Evolutionary conservation across 64 coral and sea anemone genomes (phyloP).

Genomic region (Montipora sp.): DNA sequence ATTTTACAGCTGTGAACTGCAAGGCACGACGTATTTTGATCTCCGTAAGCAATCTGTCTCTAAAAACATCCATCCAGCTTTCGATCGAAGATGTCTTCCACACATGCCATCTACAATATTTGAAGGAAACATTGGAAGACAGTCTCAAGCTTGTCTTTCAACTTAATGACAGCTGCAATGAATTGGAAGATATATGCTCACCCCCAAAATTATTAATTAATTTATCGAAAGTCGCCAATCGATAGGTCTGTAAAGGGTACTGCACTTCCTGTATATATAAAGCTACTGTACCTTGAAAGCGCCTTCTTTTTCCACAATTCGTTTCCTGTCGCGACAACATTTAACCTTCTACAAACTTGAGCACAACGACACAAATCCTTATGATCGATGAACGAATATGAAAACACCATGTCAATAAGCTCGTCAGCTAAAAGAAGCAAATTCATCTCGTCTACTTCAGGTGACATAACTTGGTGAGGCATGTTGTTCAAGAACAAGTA

Average conservation of each 20-base stretch:
- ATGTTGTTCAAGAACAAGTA: background rate
- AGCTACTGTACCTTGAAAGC: slow-evolving; percentile 36
- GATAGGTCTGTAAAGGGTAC: too few relatives aligned
- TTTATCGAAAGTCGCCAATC: too few relatives aligned
- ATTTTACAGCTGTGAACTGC: slow-evolving; percentile 59
- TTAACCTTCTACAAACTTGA: slow-evolving; percentile 80
- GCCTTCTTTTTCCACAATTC: slow-evolving; percentile 86
- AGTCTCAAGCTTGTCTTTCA: background rate
- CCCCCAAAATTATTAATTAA: too few relatives aligned
- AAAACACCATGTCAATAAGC: slow-evolving; percentile 83
- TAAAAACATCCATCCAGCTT: slow-evolving; percentile 65
- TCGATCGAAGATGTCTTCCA: slow-evolving; percentile 55
- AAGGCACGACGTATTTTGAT: slow-evolving; percentile 41
- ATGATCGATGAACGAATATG: slow-evolving; percentile 68
- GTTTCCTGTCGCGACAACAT: slow-evolving; percentile 59
- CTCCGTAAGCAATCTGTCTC: slow-evolving; percentile 65
- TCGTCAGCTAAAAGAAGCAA: slow-evolving; percentile 78
- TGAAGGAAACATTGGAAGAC: background rate
- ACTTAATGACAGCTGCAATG: too few relatives aligned
- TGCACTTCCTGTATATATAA: background rate
- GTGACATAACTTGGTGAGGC: background rate
- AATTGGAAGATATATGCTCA: too few relatives aligned
- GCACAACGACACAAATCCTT: slow-evolving; percentile 77
- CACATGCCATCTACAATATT: slow-evolving; percentile 56
- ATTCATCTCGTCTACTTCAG: background rate